Percentiles rank a stretch among this genome's conserved stretches.
These are phyloP conservation scores for Digitonthophagus gazella DNA, from an alignment of 2,888 invertebrate genomes.

Conservation along the genomic window DNA sequence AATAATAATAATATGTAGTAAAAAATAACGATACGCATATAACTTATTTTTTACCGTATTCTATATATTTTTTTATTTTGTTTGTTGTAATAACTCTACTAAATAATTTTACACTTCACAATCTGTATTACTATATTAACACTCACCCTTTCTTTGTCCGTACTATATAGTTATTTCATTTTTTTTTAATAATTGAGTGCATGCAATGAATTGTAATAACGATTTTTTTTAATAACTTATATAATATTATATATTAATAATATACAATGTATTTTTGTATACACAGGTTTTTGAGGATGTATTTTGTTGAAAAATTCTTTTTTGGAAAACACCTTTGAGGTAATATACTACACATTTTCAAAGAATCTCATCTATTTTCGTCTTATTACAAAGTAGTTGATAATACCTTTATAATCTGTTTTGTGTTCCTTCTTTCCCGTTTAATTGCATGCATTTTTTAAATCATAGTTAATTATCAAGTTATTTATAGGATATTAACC, in stretches of 20 bases:
- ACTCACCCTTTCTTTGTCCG: too few relatives aligned
- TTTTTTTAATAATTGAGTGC: constrained; percentile 4
- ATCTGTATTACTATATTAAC: neutral
- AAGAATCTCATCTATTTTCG: neutral
- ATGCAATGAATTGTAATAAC: constrained; percentile 13
- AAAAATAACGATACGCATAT: too few relatives aligned
- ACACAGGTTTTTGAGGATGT: constrained; percentile 15
- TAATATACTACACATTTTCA: constrained; percentile 16
- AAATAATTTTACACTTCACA: too few relatives aligned
- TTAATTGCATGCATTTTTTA: too few relatives aligned
- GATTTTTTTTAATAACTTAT: constrained; percentile 10
- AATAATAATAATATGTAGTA: too few relatives aligned
- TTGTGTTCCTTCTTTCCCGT: too few relatives aligned
- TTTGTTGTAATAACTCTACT: too few relatives aligned
- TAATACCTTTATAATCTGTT: too few relatives aligned
- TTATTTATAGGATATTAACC: too few relatives aligned
- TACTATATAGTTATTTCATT: neutral
- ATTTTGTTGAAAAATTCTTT: constrained; percentile 15
- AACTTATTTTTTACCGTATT: neutral
- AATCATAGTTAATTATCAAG: too few relatives aligned
- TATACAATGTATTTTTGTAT: constrained; percentile 15
- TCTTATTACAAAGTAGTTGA: too few relatives aligned
- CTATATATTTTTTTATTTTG: too few relatives aligned
- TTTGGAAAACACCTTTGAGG: constrained; percentile 15
- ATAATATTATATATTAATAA: constrained; percentile 9